Base-by-base conservation (phyloP, 2,113 vertebrate genomes). In the Aleadryas rufinucha region DNA sequence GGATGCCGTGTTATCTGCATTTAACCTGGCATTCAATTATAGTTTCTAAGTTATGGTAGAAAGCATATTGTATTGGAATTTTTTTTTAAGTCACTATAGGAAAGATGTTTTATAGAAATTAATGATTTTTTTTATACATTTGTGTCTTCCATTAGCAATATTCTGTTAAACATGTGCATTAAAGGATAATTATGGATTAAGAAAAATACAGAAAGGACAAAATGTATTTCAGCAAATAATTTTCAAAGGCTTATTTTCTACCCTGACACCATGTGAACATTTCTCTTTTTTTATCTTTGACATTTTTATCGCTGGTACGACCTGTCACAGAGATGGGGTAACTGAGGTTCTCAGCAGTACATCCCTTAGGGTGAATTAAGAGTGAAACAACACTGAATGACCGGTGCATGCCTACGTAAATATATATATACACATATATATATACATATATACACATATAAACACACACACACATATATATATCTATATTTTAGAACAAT, bases 1-100 rank as follows among this genome's bases (percentile, higher is more conserved):
- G 22, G 5, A 7, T 70, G 30, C 27, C 76, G 27, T 59, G 49
- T 93, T 94, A 94, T 75, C 78, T 93, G 83, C 94, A 88, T 97
- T 94, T 92, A 94, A 95, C 64, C 60, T 86, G 76, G 47, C 35
- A 84, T 89, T 91, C 85, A 93, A 57, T 90, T 64, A 69, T 41
- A 95, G 59, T 96, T 97, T 97, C 65, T 57, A 84, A 90, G 33
- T 92, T 95, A 95, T 90, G 52, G n/a, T 89, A 93, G 56, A 97
- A 96, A 96, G 63, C 45, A 61, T 90, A 52, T 45, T 68, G 33
- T 84, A 72, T 53, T 93, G 72, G 60, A 95, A 47, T 22, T 68
- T 93, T 69, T 93, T 69, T 97, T 96, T 44, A 69, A 92, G 70
- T 93, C 47, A 63, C 5, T 86, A 24, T 88, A 76, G 53, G 61